Conservation (phyloP, 2,113 vertebrate genomes). For the Falco punctatus region DNA sequence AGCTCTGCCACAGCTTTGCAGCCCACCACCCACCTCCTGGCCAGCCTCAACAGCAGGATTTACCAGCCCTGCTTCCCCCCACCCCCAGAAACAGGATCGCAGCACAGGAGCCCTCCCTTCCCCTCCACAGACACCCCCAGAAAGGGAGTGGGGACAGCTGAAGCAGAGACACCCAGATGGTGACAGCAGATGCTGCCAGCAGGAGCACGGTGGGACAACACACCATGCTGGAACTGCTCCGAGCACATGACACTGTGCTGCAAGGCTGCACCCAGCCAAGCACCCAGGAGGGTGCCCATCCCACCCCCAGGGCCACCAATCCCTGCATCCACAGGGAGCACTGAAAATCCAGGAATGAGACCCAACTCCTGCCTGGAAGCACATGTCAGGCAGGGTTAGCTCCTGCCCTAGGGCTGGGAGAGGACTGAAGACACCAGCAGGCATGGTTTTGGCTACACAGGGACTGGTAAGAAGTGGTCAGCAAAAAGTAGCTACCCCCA, state of each 20-base stretch:
- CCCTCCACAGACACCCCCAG: not conserved
- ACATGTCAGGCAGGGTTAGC: rapidly evolving
- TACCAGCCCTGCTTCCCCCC: not conserved
- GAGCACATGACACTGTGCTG: not conserved
- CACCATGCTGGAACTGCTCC: not conserved
- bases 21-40: not conserved
- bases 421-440: not conserved
- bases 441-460: not conserved
- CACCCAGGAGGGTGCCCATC: not conserved
- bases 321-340: not conserved
- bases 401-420: not conserved
- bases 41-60: too few species aligned
- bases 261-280: not conserved
- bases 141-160: not conserved
- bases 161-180: not conserved
- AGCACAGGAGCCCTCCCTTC: not conserved
- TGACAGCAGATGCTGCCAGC: rapidly evolving
- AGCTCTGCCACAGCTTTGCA: not conserved
- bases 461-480: rapidly evolving
- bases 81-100: not conserved
- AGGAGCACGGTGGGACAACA: rapidly evolving
- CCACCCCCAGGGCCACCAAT: not conserved
- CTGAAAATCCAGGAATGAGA: not conserved
- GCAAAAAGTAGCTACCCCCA: too few species aligned
- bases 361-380: not conserved